Percentiles rank a stretch among this genome's conserved stretches.
These are phyloP conservation scores for Anguilla pacifica DNA, from an alignment of 2,797 vertebrate genomes.

Conservation along the genomic window DNA sequence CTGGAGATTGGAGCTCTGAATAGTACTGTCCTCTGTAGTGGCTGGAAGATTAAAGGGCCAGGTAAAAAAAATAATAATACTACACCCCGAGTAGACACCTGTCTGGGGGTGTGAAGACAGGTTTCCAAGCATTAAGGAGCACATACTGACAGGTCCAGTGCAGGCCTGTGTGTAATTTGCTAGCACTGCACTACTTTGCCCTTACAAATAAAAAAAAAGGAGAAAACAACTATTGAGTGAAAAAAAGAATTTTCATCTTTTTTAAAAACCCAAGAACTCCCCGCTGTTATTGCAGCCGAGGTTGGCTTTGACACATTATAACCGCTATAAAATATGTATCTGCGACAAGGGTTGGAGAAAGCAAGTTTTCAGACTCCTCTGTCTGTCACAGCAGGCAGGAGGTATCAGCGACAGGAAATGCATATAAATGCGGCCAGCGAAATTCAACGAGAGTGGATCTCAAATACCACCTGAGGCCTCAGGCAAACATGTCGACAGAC, in stretches of 20 bases:
- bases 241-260: neutral
- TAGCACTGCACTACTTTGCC: neutral
- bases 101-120: neutral
- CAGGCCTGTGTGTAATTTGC: neutral
- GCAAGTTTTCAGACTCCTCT: neutral
- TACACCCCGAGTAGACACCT: neutral
- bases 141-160: neutral
- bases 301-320: neutral
- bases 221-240: neutral
- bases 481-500: neutral
- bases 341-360: neutral
- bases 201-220: neutral
- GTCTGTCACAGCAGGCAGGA: neutral
- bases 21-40: too few relatives aligned
- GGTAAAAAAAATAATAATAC: neutral
- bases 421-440: neutral
- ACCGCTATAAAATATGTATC: neutral
- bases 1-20: neutral
- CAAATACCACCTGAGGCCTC: neutral
- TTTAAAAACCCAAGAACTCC: neutral
- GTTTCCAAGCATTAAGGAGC: neutral
- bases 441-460: neutral
- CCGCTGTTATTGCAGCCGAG: neutral
- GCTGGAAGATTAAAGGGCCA: neutral
- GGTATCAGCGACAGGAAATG: neutral